Conservation (phyloP, 2,888 invertebrate species). For the Rhogogaster chlorosoma region DNA sequence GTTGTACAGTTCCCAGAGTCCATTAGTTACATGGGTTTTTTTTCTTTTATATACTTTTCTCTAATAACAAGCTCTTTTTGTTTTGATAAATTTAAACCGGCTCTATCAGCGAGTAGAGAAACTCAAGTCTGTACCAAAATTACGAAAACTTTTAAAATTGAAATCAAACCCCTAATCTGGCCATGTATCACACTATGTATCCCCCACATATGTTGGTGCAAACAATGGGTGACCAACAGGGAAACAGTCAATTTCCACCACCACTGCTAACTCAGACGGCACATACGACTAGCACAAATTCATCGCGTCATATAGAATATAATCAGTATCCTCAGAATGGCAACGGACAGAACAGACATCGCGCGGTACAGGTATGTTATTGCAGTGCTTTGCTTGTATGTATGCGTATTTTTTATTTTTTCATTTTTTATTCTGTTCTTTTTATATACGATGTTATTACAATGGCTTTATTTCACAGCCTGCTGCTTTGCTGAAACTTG, state of each 20-base stretch:
- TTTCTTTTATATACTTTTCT: not conserved
- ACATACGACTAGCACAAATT: conserved; percentile 65
- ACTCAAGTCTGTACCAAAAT: not conserved
- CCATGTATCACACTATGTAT: conserved; percentile 74
- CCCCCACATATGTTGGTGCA: conserved; percentile 74
- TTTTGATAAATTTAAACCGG: not conserved
- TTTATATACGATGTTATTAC: not conserved
- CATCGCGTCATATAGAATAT: conserved; percentile 67
- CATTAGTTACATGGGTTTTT: not conserved
- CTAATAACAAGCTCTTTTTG: not conserved
- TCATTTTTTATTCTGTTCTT: not conserved
- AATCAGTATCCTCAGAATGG: conserved; percentile 65
- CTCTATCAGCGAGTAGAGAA: not conserved
- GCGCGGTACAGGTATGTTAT: conserved; percentile 69
- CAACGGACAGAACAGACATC: conserved; percentile 68
- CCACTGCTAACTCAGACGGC: conserved; percentile 67
- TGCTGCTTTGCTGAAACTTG: not conserved
- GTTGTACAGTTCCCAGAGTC: not conserved
- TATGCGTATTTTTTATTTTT: not conserved
- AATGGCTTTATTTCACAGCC: not conserved
- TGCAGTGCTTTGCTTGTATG: not conserved
- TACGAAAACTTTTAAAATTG: not conserved
- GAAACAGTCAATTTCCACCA: conserved; percentile 69
- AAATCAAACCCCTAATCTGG: conserved; percentile 60
- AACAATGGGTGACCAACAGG: conserved; percentile 71